Conservation (phyloP, 2,113 vertebrate species). For the Turnix velox region DNA sequence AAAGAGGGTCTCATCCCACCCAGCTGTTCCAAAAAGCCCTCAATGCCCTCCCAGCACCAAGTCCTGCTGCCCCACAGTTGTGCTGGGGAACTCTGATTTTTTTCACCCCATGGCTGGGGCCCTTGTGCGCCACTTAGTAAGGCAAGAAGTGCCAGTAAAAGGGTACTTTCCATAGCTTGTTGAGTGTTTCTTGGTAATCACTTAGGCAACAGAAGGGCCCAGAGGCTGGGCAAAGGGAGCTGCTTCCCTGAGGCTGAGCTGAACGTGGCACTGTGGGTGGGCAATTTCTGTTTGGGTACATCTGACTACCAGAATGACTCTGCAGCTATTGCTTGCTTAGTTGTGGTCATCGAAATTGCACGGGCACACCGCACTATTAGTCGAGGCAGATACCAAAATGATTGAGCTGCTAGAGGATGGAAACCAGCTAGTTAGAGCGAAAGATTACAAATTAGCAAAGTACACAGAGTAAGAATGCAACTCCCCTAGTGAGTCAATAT, state of each 20-base stretch:
- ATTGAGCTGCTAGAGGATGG: neutral
- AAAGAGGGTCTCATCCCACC: neutral
- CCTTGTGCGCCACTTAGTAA: neutral
- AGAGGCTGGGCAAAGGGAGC: neutral
- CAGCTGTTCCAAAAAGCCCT: neutral
- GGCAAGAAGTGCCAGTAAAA: neutral
- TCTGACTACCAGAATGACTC: slow-evolving; percentile 21
- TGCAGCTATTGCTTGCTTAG: slow-evolving; percentile 35
- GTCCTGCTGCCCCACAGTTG: fast-evolving
- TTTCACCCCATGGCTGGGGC: neutral
- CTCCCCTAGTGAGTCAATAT: slow-evolving; percentile 31
- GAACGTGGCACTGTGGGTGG: neutral
- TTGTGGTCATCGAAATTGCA: slow-evolving; percentile 18
- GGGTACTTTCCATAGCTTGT: slow-evolving; percentile 30
- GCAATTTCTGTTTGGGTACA: neutral
- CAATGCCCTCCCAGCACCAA: neutral
- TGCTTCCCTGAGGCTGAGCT: neutral
- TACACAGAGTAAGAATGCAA: slow-evolving; percentile 35
- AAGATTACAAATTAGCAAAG: slow-evolving; percentile 31
- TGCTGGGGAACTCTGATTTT: neutral
- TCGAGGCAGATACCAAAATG: slow-evolving; percentile 30
- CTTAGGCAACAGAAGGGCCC: neutral
- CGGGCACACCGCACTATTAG: neutral
- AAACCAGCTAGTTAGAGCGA: slow-evolving; percentile 41
- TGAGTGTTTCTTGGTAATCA: slow-evolving; percentile 9